These are phyloP conservation scores for Enoplosus armatus DNA, from an alignment of 2,797 vertebrate species.

Conservation along the genomic window DNA sequence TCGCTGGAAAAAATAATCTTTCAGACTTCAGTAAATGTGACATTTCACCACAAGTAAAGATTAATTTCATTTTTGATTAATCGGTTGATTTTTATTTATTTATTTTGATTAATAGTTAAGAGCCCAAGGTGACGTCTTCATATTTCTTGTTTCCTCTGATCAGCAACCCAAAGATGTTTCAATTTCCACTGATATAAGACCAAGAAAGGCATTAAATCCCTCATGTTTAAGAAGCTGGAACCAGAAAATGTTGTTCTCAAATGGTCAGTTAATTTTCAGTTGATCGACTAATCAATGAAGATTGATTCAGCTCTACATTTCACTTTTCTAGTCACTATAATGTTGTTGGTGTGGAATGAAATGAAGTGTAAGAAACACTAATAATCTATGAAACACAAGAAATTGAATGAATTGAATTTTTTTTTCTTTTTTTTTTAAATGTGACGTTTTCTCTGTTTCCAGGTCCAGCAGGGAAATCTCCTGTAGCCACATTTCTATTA, in stretches of 20 bases:
- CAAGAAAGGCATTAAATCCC: not conserved
- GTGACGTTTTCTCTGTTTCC: not conserved
- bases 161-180: slow-evolving; percentile 37
- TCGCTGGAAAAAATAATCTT: not conserved
- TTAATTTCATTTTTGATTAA: not conserved
- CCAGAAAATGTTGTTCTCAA: slow-evolving; percentile 3
- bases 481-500: not conserved
- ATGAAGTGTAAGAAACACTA: slow-evolving; percentile 1
- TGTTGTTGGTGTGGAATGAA: no score
- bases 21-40: slow-evolving; percentile 10
- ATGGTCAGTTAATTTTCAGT: not conserved
- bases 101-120: not conserved
- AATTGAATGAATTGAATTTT: slow-evolving; percentile 8
- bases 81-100: not conserved
- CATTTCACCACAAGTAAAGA: slow-evolving; percentile 4
- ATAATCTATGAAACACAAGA: slow-evolving; percentile 17
- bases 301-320: slow-evolving; percentile 1
- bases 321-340: not conserved
- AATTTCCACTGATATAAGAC: not conserved
- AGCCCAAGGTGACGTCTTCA: not conserved
- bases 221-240: not conserved
- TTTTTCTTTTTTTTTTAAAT: no score
- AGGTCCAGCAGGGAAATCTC: not conserved
- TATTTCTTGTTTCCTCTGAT: not conserved
- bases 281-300: not conserved